Evolutionary conservation across 2,113 vertebrate genomes (phyloP), one percentile per base, ranked within the genome.

Genomic region (Anser brachyrhynchus): DNA sequence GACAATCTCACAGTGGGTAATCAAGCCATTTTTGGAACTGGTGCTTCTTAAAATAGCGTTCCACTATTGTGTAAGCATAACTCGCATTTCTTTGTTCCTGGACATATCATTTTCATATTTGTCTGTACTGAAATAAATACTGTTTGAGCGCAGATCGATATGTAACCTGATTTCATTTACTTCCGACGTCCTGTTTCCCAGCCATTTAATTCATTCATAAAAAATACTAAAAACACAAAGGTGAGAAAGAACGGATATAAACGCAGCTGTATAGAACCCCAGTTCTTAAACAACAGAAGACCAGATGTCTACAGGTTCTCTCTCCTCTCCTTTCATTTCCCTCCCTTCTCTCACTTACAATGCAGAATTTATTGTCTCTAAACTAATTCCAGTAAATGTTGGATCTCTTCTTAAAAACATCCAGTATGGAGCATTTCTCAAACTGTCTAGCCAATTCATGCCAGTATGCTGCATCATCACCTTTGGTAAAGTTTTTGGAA

Each of bases 231-330:
- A 51, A 6, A 13, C 14, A 66, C 15, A 58, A 3, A 54, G 8
- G 71, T 58, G 18, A 89, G 8, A 83, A 83, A 62, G 23, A 67
- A 87, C 3, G 18, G 13, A 13, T 77, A 81, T 19, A n/a, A 93
- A 81, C 0, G 0, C 14, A 71, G 22, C 19, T 76, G 90, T 41
- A 33, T 9, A 26, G 49, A 22, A 13, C 2, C 14, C 80, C 35
- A 11, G 25, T 26, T 90, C 67, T 93, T 55, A 64, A 84, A 8
- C 33, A 19, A 64, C 26, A 74, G 19, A 93, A 92, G 5, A 62
- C 25, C 6, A 71, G 51, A 74, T 11, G 1, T 41, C n/a, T 55
- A 84, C 41, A 87, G 4, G 8, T 51, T 71, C 77, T n/a, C 8
- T 87, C n/a, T 81, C 77, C 35, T 9, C 26, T 52, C 29, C 33